Evolutionary conservation across 2,113 vertebrate species (phyloP), one percentile per base, ranked within the genome.

Genomic region (Talpa occidentalis): DNA sequence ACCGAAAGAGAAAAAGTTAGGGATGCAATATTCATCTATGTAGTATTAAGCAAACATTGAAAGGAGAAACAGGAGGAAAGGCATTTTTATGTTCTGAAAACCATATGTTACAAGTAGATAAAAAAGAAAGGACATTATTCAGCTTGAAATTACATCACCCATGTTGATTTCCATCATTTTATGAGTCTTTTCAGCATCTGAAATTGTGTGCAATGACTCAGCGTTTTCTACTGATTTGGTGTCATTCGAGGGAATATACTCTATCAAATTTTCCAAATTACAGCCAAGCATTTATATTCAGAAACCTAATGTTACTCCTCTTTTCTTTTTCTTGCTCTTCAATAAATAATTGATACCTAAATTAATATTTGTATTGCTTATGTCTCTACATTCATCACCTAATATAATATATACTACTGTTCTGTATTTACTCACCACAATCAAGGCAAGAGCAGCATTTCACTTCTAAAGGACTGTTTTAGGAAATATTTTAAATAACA

Each of bases 31-130:
- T 17, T 24, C 90, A 11, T 88, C 88, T 94, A 19, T 52, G 54
- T 92, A 26, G 42, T 49, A 91, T 85, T 77, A 83, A 91, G 70
- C 54, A 86, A 96, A 90, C 15, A 10, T 0, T 79, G 28, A 87
- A 1, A 66, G 95, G 42, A 15, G 28, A 95, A 92, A 88, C 56
- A 59, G 21, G 15, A 56, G n/a, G 44, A 5, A 42, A 56, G 4
- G 93, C 37, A 30, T 4, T 81, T 86, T 88, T 88, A 64, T 24
- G 26, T 74, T 74, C 59, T 83, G 35, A 88, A 97, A 64, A 92
- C 88, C 8, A 10, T 3, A 1, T 69, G 30, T 16, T 86, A 52
- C 3, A 83, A 66, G 67, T 60, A 67, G 62, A 95, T 95, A 80
- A 95, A 94, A 95, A 82, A 74, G 3, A 72, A 72, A 78, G 16